A percentile compares a stretch with the other conserved stretches of the same genome.
These are phyloP conservation scores for Himalopsyche phryganea DNA, from an alignment of 1,140 invertebrate species.

Conservation along the genomic window DNA sequence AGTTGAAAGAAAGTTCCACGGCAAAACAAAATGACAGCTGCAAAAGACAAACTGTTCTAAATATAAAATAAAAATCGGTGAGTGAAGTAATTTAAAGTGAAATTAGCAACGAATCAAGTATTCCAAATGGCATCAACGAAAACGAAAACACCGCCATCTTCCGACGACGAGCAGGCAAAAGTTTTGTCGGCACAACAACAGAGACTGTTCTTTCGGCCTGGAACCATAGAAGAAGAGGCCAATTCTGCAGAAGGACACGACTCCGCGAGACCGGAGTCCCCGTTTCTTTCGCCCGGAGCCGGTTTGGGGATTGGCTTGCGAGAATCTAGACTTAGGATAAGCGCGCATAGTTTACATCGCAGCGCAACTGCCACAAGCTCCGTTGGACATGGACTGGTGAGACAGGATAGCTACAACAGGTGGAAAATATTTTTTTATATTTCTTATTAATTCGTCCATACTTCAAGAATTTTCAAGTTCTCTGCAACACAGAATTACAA, in stretches of 20 bases:
- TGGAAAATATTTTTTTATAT: slow-evolving; percentile 31
- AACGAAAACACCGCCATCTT: slow-evolving; percentile 1
- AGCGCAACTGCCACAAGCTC: slow-evolving; percentile 51
- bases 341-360: slow-evolving; percentile 46
- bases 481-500: too few species aligned
- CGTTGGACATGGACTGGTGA: slow-evolving; percentile 46
- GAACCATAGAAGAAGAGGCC: slow-evolving; percentile 50
- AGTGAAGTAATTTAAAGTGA: too few species aligned
- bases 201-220: slow-evolving; percentile 46
- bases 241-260: slow-evolving; percentile 46
- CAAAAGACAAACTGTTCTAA: not conserved
- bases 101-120: too few species aligned
- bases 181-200: slow-evolving; percentile 1
- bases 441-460: too few species aligned
- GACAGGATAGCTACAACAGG: slow-evolving; percentile 48
- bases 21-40: not conserved
- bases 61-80: not conserved
- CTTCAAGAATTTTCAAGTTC: too few species aligned
- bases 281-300: slow-evolving; percentile 37
- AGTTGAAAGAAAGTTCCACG: too few species aligned
- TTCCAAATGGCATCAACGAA: slow-evolving; percentile 4
- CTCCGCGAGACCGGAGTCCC: slow-evolving; percentile 44
- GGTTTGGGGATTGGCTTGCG: slow-evolving; percentile 39
- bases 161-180: slow-evolving; percentile 22
- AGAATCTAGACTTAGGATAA: slow-evolving; percentile 39